Conservation (phyloP, 2,888 invertebrate species). For the Philonicus albiceps region DNA sequence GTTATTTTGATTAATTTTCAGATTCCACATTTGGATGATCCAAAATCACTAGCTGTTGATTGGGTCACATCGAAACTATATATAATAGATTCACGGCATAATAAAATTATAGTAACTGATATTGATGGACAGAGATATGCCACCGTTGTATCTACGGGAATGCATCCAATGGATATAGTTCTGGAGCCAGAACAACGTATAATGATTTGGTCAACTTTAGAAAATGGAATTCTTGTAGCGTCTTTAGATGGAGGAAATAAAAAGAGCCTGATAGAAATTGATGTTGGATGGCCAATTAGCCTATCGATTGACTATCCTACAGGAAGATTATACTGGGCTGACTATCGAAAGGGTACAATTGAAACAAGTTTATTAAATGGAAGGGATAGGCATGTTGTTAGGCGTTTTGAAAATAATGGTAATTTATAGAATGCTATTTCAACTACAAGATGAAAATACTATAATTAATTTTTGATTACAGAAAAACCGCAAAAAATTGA, state of each 20-base stretch:
- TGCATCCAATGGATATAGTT: constrained; percentile 76
- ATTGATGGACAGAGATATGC: constrained; percentile 60
- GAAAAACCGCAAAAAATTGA: constrained; percentile 76
- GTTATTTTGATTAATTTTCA: constrained; percentile 48
- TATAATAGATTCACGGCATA: constrained; percentile 69
- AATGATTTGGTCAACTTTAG: constrained; percentile 81
- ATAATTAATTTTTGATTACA: constrained; percentile 35
- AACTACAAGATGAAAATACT: too few relatives aligned
- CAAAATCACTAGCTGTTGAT: constrained; percentile 80
- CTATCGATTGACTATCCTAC: constrained; percentile 79
- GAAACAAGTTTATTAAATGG: constrained; percentile 77
- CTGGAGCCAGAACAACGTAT: constrained; percentile 70
- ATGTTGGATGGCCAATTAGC: constrained; percentile 77
- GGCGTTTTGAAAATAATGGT: constrained; percentile 66
- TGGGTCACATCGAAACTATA: constrained; percentile 74
- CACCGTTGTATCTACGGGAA: constrained; percentile 62
- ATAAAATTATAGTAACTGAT: constrained; percentile 61
- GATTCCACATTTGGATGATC: constrained; percentile 68
- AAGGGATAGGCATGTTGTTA: constrained; percentile 69
- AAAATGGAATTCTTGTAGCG: constrained; percentile 71
- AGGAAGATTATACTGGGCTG: constrained; percentile 82
- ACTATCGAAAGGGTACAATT: constrained; percentile 77
- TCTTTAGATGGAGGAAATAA: constrained; percentile 72
- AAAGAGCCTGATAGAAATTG: constrained; percentile 68
- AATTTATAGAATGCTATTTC: constrained; percentile 40